Evolutionary conservation across 1,140 invertebrate genomes (phyloP).

Genomic region (Drosophila sproati): DNA sequence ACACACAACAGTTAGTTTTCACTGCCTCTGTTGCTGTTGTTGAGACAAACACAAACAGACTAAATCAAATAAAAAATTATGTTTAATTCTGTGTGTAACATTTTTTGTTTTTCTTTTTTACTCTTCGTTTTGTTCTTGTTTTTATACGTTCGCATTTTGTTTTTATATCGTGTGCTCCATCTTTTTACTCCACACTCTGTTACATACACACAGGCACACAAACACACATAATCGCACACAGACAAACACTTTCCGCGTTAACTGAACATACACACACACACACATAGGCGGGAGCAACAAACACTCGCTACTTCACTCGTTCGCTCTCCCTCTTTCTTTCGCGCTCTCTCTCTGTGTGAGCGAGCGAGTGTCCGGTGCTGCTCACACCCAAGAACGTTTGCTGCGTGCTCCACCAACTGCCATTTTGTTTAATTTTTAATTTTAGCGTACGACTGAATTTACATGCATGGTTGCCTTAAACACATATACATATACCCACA

Average conservation of each 20-base stretch:
- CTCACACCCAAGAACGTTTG: slow-evolving; percentile 56
- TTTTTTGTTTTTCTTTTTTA: slow-evolving; percentile 18
- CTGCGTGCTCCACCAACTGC: slow-evolving; percentile 56
- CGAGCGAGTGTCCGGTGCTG: slow-evolving; percentile 51
- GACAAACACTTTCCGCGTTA: slow-evolving; percentile 51
- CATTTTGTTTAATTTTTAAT: slow-evolving; percentile 62
- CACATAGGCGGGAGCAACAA: slow-evolving; percentile 29
- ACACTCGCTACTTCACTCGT: slow-evolving; percentile 53
- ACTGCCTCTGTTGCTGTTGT: slow-evolving; percentile 27
- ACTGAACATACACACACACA: slow-evolving; percentile 27
- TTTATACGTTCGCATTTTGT: slow-evolving; percentile 41
- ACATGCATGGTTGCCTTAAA: slow-evolving; percentile 47
- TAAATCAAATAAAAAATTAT: slow-evolving; percentile 22
- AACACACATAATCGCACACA: slow-evolving; percentile 22
- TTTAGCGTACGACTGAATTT: slow-evolving; percentile 51
- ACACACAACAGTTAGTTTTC: slow-evolving; percentile 42
- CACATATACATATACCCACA: not conserved
- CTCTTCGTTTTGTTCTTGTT: slow-evolving; percentile 12
- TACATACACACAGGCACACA: slow-evolving; percentile 27
- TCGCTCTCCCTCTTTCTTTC: slow-evolving; percentile 29
- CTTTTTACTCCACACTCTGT: slow-evolving; percentile 51
- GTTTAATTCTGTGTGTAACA: not conserved
- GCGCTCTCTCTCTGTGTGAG: slow-evolving; percentile 18
- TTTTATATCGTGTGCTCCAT: slow-evolving; percentile 54
- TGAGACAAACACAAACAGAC: slow-evolving; percentile 20